These are phyloP conservation scores for Craterocephalus amniculus DNA, from an alignment of 2,797 vertebrate genomes.

Conservation along the genomic window DNA sequence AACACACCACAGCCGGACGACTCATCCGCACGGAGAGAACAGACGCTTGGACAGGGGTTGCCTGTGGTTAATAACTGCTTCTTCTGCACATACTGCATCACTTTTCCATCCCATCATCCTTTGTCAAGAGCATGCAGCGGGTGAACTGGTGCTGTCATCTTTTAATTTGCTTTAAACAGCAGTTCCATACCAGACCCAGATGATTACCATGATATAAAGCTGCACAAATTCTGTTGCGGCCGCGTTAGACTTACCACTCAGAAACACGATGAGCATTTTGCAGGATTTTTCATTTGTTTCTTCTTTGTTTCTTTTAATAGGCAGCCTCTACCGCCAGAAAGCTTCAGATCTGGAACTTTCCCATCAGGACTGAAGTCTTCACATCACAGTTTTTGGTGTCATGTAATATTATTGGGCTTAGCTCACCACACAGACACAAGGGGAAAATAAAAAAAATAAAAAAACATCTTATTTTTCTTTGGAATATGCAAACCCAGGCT, in stretches of 20 bases:
- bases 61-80: conserved; percentile 38
- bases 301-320: conserved; percentile 23
- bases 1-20: conserved; percentile 35
- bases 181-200: neutral
- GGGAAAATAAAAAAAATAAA: conserved; percentile 13
- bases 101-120: conserved; percentile 65
- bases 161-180: conserved; percentile 23
- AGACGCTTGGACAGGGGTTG: conserved; percentile 9
- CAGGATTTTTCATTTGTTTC: conserved; percentile 20
- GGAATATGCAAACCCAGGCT: conserved; percentile 45
- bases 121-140: conserved; percentile 6
- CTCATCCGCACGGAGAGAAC: conserved; percentile 55
- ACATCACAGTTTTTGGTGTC: conserved; percentile 14
- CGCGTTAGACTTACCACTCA: conserved; percentile 35
- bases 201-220: conserved; percentile 40
- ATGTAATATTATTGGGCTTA: conserved; percentile 34
- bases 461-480: conserved; percentile 47
- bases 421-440: conserved; percentile 7
- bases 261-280: conserved; percentile 8
- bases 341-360: conserved; percentile 24
- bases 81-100: conserved; percentile 18
- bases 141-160: conserved; percentile 22
- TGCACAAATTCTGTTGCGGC: conserved; percentile 11
- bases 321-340: conserved; percentile 21
- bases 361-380: conserved; percentile 7